phyloP scores from a whole-genome alignment of 2,113 vertebrate species.

The Scalopus aquaticus region DNA sequence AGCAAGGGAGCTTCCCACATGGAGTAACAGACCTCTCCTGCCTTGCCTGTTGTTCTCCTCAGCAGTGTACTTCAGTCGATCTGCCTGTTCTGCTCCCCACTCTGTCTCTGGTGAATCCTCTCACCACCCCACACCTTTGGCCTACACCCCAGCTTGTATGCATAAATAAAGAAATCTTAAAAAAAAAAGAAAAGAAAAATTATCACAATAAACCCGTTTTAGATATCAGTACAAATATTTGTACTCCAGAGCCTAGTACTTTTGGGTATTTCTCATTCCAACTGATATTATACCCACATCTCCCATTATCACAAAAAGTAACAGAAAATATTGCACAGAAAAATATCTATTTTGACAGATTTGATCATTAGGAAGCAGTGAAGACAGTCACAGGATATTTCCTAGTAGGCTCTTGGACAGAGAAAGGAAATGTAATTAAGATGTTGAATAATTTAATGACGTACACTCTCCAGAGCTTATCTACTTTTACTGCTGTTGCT shows the following conservation, averaged over 20 bases:
- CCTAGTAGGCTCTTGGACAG: conserved; percentile 45
- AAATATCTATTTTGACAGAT: conserved; percentile 60
- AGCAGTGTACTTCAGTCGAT: no score
- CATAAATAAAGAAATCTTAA: no score
- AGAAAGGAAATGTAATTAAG: conserved; percentile 68
- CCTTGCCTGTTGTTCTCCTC: no score
- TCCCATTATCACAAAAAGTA: neutral
- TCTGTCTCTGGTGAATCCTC: no score
- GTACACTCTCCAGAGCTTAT: conserved; percentile 72
- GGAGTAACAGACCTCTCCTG: no score
- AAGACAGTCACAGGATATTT: conserved; percentile 63
- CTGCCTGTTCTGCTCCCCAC: no score
- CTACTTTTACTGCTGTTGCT: conserved; percentile 77
- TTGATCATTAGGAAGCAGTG: conserved; percentile 51
- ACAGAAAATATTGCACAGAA: neutral
- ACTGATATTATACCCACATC: neutral
- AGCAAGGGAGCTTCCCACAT: no score
- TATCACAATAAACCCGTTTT: neutral
- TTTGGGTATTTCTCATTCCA: neutral
- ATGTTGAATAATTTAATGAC: conserved; percentile 76
- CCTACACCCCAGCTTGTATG: no score
- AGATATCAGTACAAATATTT: conserved; percentile 12
- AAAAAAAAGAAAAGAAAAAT: no score
- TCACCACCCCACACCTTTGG: no score
- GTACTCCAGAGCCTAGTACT: neutral